Percentiles rank a stretch among this genome's conserved stretches.
Conservation (phyloP, 2,113 vertebrate genomes). For the Mystacornis crossleyi region DNA sequence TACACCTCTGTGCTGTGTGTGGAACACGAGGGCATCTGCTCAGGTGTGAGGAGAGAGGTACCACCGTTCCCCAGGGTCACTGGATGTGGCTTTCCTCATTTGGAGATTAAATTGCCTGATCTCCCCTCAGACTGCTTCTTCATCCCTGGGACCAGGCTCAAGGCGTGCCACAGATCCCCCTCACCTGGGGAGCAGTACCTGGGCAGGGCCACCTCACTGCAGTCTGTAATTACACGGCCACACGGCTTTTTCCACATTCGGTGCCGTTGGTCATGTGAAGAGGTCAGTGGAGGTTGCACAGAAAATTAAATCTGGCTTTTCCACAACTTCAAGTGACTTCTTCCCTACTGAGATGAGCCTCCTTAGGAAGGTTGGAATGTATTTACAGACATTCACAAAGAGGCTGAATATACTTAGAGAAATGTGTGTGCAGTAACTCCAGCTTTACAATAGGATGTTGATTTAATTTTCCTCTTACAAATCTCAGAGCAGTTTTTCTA, state of each 20-base stretch:
- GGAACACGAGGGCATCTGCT: background rate
- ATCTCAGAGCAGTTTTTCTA: conserved; percentile 35
- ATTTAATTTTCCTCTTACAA: conserved; percentile 31
- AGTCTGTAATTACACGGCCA: background rate
- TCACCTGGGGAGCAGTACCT: background rate
- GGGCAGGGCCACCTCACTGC: background rate
- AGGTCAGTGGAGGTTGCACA: background rate
- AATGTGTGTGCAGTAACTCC: background rate
- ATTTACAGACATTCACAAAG: background rate
- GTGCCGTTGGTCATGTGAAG: background rate
- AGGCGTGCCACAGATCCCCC: background rate
- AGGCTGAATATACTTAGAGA: background rate
- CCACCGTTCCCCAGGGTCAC: background rate
- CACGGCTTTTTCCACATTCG: background rate
- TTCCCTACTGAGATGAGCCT: background rate
- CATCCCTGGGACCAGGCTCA: background rate
- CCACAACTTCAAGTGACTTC: background rate
- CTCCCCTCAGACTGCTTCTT: background rate
- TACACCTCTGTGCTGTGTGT: background rate
- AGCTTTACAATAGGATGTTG: conserved; percentile 9
- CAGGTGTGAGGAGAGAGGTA: background rate
- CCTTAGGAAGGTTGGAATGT: background rate
- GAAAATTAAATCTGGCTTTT: conserved; percentile 2
- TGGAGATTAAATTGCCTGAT: background rate
- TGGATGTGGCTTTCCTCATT: background rate